Evolutionary conservation across 2,113 vertebrate genomes (phyloP).

Genomic region (Xenopus tropicalis): UCB_Xtro_10.0 CM004449.2:83053501-83054000

Average conservation of each 20-base stretch:
- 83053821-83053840: conserved; percentile 23
- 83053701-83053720: conserved; percentile 31
- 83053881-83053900: too few species aligned
- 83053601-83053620: conserved; percentile 17
- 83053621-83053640: conserved; percentile 1
- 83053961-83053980: too few species aligned
- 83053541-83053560: neutral
- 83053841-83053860: too few species aligned
- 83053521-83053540: too few species aligned
- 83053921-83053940: too few species aligned
- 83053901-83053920: too few species aligned
- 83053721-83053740: conserved; percentile 29
- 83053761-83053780: conserved; percentile 32
- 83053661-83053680: conserved; percentile 42
- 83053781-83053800: conserved; percentile 39
- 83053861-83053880: too few species aligned
- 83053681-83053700: conserved; percentile 41
- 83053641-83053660: conserved; percentile 31
- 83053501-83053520: too few species aligned
- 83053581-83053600: neutral
- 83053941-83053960: too few species aligned
- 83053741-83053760: conserved; percentile 14
- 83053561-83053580: neutral
- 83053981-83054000: too few species aligned
- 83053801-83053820: conserved; percentile 33